Evolutionary conservation across 1,140 invertebrate genomes (phyloP).

Genomic region (Drosophila neocordata): DNA sequence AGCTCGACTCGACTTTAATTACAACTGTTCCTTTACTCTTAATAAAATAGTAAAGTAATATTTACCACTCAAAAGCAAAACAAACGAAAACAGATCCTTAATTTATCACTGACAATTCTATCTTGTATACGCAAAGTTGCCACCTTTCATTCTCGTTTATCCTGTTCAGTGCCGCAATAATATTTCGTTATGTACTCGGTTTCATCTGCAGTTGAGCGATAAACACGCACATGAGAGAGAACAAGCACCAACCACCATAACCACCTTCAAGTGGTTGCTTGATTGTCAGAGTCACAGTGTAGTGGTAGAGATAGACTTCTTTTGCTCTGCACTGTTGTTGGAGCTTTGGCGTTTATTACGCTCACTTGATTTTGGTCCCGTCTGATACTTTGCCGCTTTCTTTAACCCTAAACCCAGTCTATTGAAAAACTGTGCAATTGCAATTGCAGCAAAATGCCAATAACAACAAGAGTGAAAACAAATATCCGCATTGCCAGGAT

Average conservation of each 20-base stretch:
- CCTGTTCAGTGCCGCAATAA: neutral
- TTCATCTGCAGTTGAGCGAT: conserved; percentile 11
- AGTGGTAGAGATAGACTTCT: neutral
- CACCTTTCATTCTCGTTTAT: neutral
- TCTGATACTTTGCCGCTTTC: neutral
- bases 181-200: neutral
- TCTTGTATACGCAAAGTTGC: neutral
- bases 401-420: neutral
- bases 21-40: too few species aligned
- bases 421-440: neutral
- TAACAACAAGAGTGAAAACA: neutral
- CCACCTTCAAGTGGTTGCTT: neutral
- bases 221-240: conserved; percentile 1
- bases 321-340: conserved; percentile 41
- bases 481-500: neutral
- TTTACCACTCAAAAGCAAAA: too few species aligned
- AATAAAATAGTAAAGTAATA: too few species aligned
- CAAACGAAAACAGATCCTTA: too few species aligned
- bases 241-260: neutral
- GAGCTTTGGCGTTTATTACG: conserved; percentile 75
- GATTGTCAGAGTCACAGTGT: neutral
- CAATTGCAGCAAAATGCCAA: neutral
- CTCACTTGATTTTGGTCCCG: conserved; percentile 57
- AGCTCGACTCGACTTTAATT: too few species aligned
- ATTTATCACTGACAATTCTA: neutral